A percentile compares a stretch with the other conserved stretches of the same genome.
phyloP scores from a whole-genome alignment of 1,140 invertebrate genomes.

The Ceratosolen fusciceps region DNA sequence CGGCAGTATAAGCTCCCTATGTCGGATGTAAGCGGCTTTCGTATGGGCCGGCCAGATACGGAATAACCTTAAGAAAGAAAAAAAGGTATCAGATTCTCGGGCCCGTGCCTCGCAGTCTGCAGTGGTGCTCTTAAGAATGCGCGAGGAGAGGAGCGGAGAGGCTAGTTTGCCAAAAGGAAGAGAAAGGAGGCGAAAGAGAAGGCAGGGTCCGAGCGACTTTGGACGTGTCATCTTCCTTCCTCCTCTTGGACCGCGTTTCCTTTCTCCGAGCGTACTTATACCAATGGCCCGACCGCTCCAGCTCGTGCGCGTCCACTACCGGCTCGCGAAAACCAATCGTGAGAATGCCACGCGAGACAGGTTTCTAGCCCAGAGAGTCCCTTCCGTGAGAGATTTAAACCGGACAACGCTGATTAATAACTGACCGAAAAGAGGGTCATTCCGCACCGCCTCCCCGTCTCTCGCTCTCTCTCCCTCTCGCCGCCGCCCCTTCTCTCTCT shows the following conservation, averaged over 20 bases:
- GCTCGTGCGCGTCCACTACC: neutral
- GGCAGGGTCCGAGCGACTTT: neutral
- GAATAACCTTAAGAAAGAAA: neutral
- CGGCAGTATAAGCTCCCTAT: neutral
- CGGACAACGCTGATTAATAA: slow-evolving; percentile 42
- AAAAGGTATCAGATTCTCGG: neutral
- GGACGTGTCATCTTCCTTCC: neutral
- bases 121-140: slow-evolving; percentile 30
- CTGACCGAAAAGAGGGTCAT: neutral
- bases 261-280: neutral
- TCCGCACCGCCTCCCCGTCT: too few species aligned
- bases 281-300: neutral
- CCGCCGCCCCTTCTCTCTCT: too few species aligned
- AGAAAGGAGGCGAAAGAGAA: slow-evolving; percentile 13
- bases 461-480: too few species aligned
- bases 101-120: slow-evolving; percentile 29
- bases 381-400: slow-evolving; percentile 39
- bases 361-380: slow-evolving; percentile 7
- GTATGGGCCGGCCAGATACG: neutral
- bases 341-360: slow-evolving; percentile 36
- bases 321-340: slow-evolving; percentile 33
- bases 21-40: neutral
- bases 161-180: slow-evolving; percentile 5
- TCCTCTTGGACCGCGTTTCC: neutral
- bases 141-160: neutral